Base-by-base conservation (phyloP, 1,140 invertebrate genomes). In the Zaprionus capensis region DNA sequence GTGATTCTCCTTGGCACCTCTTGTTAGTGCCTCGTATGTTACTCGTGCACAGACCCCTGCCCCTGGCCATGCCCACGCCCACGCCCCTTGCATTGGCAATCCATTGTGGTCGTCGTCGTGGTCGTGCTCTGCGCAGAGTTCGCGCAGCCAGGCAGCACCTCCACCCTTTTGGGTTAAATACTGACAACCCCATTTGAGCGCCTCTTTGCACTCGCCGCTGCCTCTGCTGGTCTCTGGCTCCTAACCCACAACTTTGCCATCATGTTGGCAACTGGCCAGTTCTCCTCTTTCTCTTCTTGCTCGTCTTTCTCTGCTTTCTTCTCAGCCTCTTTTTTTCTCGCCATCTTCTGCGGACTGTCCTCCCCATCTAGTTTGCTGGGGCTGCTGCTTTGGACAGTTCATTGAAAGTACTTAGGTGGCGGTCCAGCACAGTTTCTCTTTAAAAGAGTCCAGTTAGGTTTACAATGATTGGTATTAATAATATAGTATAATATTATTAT, bases 101-200 rank as follows among this genome's bases (percentile, higher is more conserved):
- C 53, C 65, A 71, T 76, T 81, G 69, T 76, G 51, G 61, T 76
- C 55, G 69, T 72, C 61, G 69, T 71, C 51, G 69, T 76, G 61
- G 74, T 72, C 69, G 74, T 76, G 69, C 69, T 72, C 70, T 67
- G 56, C 78, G 69, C 75, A 80, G 80, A 92, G 91, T 92, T 92
- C 91, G 91, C 83, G 81, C 91, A 92, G 79, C 77, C 76, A 73
- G 86, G 66, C 91, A 76, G 86, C 91, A 92, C 91, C 91, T 92
- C 87, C 91, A 92, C 91, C 91, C 91, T 91, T 90, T 86, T 92
- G 91, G 91, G 91, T 92, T 92, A 92, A 92, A 92, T 91, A 92
- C 83, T 92, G 91, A 92, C 91, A 92, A 92, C 91, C 91, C 91
- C 84, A 92, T 92, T 92, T 92, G 91, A 92, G 90, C 86, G 91